Evolutionary conservation across 2,888 invertebrate genomes (phyloP).

Genomic region (Drosophila mulleri): DNA sequence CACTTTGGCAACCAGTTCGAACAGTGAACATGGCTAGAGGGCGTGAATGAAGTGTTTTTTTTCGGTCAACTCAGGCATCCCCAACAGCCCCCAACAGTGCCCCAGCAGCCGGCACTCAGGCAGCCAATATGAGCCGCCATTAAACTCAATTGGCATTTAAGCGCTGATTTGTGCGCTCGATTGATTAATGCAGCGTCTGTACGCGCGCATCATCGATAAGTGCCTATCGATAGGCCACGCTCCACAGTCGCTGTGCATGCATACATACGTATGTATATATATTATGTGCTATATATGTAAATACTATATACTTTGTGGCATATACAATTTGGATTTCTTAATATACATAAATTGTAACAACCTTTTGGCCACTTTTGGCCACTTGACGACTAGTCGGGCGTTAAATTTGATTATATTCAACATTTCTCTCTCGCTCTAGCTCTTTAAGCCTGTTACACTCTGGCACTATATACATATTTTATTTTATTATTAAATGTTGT

Average conservation of each 20-base stretch:
- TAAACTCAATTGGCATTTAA: conserved; percentile 69
- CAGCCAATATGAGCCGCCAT: conserved; percentile 29
- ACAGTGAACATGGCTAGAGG: conserved; percentile 37
- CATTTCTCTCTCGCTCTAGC: conserved; percentile 31
- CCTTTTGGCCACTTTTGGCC: conserved; percentile 46
- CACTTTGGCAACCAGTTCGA: conserved; percentile 48
- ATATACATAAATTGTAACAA: conserved; percentile 14
- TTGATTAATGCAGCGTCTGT: conserved; percentile 54
- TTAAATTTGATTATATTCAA: conserved; percentile 71
- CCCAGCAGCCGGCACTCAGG: background rate
- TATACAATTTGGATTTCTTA: conserved; percentile 38
- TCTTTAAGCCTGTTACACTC: conserved; percentile 2
- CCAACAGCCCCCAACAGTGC: background rate
- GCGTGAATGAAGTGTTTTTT: conserved; percentile 10
- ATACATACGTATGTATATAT: background rate
- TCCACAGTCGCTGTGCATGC: too few species aligned
- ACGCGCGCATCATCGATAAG: conserved; percentile 37
- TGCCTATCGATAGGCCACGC: conserved; percentile 52
- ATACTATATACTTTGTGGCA: background rate
- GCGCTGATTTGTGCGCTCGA: conserved; percentile 70
- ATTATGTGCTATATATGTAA: background rate
- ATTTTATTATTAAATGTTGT: conserved; percentile 52
- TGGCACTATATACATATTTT: conserved; percentile 29
- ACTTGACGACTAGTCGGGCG: conserved; percentile 65
- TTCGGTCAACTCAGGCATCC: background rate